These are phyloP conservation scores for Idaea dimidiata DNA, from an alignment of 2,888 invertebrate species.

Conservation along the genomic window DNA sequence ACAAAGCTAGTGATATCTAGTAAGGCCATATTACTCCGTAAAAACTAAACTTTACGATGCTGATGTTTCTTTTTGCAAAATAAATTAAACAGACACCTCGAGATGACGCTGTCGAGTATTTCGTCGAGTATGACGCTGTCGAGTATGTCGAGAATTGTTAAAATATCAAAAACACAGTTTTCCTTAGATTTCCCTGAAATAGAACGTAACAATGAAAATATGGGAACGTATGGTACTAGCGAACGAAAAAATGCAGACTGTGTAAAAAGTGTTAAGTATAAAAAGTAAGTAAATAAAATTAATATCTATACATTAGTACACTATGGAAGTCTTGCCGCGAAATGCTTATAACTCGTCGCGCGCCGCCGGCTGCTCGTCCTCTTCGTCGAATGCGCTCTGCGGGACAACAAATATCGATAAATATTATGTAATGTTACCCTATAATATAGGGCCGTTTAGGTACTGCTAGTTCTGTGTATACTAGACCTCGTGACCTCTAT, in stretches of 20 bases:
- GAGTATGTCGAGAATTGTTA: too few species aligned
- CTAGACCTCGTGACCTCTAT: too few species aligned
- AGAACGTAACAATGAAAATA: slow-evolving; percentile 6
- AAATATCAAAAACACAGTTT: not conserved
- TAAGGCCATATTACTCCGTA: slow-evolving; percentile 37
- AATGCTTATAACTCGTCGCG: slow-evolving; percentile 87
- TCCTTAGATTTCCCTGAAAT: slow-evolving; percentile 13
- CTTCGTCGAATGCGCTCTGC: slow-evolving; percentile 84
- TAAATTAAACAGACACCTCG: slow-evolving; percentile 47
- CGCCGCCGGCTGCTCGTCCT: slow-evolving; percentile 83
- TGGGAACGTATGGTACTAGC: slow-evolving; percentile 50
- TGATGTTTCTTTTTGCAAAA: slow-evolving; percentile 47
- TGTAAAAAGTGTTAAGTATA: slow-evolving; percentile 53
- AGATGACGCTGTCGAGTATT: not conserved
- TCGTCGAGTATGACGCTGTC: too few species aligned
- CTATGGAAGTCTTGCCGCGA: slow-evolving; percentile 68
- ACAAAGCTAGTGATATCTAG: too few species aligned
- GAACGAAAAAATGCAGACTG: slow-evolving; percentile 65
- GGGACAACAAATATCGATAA: too few species aligned
- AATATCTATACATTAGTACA: slow-evolving; percentile 72
- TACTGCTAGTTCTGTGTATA: too few species aligned
- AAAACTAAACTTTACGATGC: slow-evolving; percentile 56
- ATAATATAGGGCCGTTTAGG: too few species aligned
- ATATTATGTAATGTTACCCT: too few species aligned
- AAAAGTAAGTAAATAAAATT: slow-evolving; percentile 62